Evolutionary conservation across 2,797 vertebrate genomes (phyloP).

Genomic region (Emys orbicularis): DNA sequence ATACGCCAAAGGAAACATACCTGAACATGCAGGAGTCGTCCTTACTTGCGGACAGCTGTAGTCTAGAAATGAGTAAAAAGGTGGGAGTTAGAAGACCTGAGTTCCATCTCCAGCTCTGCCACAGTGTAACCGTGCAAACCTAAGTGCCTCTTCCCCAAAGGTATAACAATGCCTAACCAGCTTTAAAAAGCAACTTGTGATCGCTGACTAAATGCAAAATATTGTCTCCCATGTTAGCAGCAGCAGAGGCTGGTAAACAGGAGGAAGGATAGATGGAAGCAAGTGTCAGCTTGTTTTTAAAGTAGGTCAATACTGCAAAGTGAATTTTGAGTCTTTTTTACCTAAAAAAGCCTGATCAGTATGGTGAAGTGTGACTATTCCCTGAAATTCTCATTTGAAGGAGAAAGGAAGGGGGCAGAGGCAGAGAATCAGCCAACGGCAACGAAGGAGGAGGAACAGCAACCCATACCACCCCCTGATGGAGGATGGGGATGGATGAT

Average conservation of each 20-base stretch:
- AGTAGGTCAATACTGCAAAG: fast-evolving
- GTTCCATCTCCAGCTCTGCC: not conserved
- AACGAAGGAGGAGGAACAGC: conserved; percentile 29
- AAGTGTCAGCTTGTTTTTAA: not conserved
- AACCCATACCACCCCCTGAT: conserved; percentile 80
- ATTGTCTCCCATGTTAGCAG: fast-evolving
- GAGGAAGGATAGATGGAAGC: not conserved
- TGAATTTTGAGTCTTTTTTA: not conserved
- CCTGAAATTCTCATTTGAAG: not conserved
- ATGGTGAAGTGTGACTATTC: fast-evolving
- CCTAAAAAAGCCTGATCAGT: fast-evolving
- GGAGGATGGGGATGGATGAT: conserved; percentile 93
- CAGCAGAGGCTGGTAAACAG: not conserved
- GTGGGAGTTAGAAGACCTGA: not conserved
- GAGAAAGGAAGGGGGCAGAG: conserved; percentile 43
- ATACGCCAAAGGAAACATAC: not conserved
- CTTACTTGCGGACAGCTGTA: not conserved
- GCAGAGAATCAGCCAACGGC: conserved; percentile 40
- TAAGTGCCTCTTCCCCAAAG: fast-evolving
- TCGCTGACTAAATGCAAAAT: fast-evolving
- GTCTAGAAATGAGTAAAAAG: not conserved
- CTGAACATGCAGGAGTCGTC: not conserved
- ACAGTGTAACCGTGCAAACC: not conserved
- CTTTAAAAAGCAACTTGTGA: fast-evolving
- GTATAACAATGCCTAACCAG: not conserved